phyloP scores from a whole-genome alignment of 1,140 invertebrate species.

The Brachionus angularis region DNA sequence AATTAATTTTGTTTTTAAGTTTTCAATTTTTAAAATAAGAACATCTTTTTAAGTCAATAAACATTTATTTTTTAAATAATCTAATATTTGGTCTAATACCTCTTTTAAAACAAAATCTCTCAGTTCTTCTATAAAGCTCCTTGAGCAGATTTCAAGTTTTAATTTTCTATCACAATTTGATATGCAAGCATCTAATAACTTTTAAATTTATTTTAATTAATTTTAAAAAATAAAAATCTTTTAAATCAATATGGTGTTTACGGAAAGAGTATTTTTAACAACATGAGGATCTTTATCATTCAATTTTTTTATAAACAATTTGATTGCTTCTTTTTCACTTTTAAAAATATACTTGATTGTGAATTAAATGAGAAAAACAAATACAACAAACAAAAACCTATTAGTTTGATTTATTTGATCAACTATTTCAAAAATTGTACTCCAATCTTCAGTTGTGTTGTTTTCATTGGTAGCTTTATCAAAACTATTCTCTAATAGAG shows the following conservation, averaged over 20 bases:
- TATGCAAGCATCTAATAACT: constrained; percentile 6
- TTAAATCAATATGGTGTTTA: neutral
- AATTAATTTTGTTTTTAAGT: too few species aligned
- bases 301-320: neutral
- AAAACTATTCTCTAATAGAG: neutral
- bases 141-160: constrained; percentile 9
- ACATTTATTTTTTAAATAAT: too few species aligned
- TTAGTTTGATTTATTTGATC: neutral
- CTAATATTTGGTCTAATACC: neutral
- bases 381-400: neutral
- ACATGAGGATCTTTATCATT: constrained; percentile 36
- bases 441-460: constrained; percentile 11
- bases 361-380: neutral
- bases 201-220: neutral
- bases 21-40: too few species aligned
- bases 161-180: constrained; percentile 25
- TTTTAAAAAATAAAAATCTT: neutral
- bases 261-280: constrained; percentile 7
- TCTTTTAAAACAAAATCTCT: constrained; percentile 28
- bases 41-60: too few species aligned
- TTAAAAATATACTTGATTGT: neutral
- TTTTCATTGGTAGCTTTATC: constrained; percentile 37
- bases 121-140: neutral
- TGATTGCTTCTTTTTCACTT: constrained; percentile 17
- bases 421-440: neutral